Base-by-base conservation (phyloP, 2,888 invertebrate species). In the Acrobasis suavella region DNA sequence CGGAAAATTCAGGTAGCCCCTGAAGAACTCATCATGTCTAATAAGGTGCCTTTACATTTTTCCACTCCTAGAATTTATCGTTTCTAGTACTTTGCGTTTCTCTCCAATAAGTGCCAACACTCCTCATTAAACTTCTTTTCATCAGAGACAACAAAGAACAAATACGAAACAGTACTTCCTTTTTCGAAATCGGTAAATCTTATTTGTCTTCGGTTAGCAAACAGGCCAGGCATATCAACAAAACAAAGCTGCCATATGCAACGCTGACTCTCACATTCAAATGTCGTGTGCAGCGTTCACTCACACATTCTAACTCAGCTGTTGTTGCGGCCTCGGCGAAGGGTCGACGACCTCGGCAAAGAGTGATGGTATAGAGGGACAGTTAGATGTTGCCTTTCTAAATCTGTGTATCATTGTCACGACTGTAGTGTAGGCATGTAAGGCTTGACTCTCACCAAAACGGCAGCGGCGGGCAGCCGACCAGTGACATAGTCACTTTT, bases 261-360 rank as follows among this genome's bases (percentile, higher is more conserved):
- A 56, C n/a, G 1, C 16, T n/a, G 8, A 49, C 59, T 7, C 50
- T 50, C 59, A 59, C 59, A 50, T 7, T 37, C 50, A 16, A 10
- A 39, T 14, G 8, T 32, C 5, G 32, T 32, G 32, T 17, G 17
- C 17, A 17, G 42, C n/a, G 42, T 8, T n/a, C 12, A 49, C 59
- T 10, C 50, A 59, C 59, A 59, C 59, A 50, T 7, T 32, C 50
- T 14, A 14, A 50, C 59, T 50, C 50, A 59, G 59, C 59, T 59
- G 49, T 56, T 56, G 56, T 16, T 46, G 56, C 22, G 56, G 56
- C 56, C 56, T 56, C 56, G 46, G 39, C 39, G 56, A 16, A 56
- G 56, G 56, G 56, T 56, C 56, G 42, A 42, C 56, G 56, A 56
- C 56, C 56, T 42, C 7, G 42, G 38, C 56, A 56, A 22, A 22